Evolutionary conservation across 2,113 vertebrate genomes (phyloP), one percentile per base, ranked within the genome.

Genomic region (Mugil cephalus): DNA sequence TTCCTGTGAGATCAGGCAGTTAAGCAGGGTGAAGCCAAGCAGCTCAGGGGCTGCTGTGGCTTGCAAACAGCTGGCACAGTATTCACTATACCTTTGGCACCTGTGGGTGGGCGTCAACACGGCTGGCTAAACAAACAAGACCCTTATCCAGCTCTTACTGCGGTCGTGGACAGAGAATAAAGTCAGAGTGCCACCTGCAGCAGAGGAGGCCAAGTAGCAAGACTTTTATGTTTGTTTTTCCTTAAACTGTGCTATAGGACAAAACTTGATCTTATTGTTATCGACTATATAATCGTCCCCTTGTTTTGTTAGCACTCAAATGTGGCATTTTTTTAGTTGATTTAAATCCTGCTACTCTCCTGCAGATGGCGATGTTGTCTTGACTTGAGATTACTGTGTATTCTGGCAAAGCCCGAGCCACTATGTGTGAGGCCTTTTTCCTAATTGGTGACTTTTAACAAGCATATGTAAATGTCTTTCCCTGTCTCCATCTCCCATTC

Each of bases 341-440:
- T 46, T 35, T 24, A 11, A 50, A 8, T 51, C 6, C 54, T 42
- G 5, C 52, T 40, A 24, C 39, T 58, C 9, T 68, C 93, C 94
- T 94, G 90, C 71, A 95, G 94, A 92, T 93, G 94, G 93, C 83
- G 89, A 64, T 87, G 80, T 94, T 93, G 87, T 71, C 62, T 82
- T 89, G 77, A 80, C 70, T 66, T 86, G 63, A 54, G 51, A n/a
- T 24, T 7, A 12, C 21, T 8, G 18, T n/a, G n/a, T 9, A 14
- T 17, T 59, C 17, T 30, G 11, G 42, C 43, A 47, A 60, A 67
- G 35, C 48, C 51, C 0, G 18, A 46, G 47, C 39, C 8, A 4
- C 72, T 0, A 35, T 81, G 85, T 87, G 82, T 88, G 76, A 85
- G 82, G 68, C 74, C 88, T 85, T 86, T 84, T 87, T 51, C 67